phyloP scores from a whole-genome alignment of 2,888 invertebrate genomes.

The Alitta virens region DNA sequence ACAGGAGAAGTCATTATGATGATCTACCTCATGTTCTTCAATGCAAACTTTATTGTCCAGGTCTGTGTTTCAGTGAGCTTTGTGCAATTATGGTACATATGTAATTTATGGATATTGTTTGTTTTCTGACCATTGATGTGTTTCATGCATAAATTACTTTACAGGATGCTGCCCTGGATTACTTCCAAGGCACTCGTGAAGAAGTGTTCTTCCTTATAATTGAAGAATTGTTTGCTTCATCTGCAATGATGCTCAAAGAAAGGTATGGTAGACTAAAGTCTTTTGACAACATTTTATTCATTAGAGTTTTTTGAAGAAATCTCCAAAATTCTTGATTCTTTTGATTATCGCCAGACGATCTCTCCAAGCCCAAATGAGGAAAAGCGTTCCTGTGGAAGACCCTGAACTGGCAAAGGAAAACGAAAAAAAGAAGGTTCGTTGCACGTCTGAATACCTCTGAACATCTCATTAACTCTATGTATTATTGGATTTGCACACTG shows the following conservation, averaged over 20 bases:
- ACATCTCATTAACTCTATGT: too few relatives aligned
- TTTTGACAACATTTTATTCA: too few relatives aligned
- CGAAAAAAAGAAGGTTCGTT: too few relatives aligned
- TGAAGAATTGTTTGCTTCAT: not conserved
- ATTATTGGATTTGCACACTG: too few relatives aligned
- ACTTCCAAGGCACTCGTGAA: conserved; percentile 9
- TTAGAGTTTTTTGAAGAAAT: not conserved
- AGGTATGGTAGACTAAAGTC: not conserved
- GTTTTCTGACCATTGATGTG: too few relatives aligned
- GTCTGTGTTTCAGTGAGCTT: not conserved
- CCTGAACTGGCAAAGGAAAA: not conserved
- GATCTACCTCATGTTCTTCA: conserved; percentile 9
- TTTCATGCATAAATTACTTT: not conserved
- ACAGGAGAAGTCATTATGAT: not conserved
- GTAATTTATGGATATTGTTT: too few relatives aligned
- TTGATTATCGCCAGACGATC: not conserved
- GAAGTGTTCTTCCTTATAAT: conserved; percentile 10
- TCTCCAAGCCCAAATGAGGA: not conserved
- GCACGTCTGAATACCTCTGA: too few relatives aligned
- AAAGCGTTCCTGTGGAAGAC: not conserved
- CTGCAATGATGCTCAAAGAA: conserved; percentile 5
- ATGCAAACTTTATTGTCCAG: conserved; percentile 10
- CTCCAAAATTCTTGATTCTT: not conserved
- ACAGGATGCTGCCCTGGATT: conserved; percentile 3
- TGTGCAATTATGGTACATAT: not conserved